Base-by-base conservation (phyloP, 2,797 vertebrate genomes). In the Rhinatrema bivittatum region DNA sequence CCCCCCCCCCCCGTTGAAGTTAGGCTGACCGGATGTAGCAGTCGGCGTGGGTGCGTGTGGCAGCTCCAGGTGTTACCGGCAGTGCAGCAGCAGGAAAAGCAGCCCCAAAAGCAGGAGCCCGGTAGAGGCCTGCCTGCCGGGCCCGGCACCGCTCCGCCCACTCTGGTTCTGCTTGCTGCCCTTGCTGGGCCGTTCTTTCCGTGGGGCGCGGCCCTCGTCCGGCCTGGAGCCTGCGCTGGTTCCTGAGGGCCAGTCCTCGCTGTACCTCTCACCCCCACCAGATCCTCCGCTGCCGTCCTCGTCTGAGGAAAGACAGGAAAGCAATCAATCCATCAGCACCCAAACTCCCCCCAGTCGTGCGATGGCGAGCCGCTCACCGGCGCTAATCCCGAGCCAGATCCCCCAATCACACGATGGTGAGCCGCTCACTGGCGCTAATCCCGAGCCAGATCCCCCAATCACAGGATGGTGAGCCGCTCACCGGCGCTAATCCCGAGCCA, bases 211-310 rank as follows among this genome's bases (percentile, higher is more conserved):
- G 13, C 47, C 52, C 4, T 21, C 22, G 28, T 59, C 30, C 7
- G 32, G 22, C 45, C 37, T 25, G 56, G 57, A 11, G 14, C 42
- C 44, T 30, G 47, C 11, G 45, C 46, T 15, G 46, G 48, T 21
- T 56, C 10, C 19, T 16, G 72, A 86, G 13, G 80, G 83, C 81
- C 80, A 85, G 17, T 92, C 90, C 24, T 90, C 87, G 10, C 77
- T 88, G 52, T 88, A 89, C 37, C 84, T 76, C 13, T 89, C 86
- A 2, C 78, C 79, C 1, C 34, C 60, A 20, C 70, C 71, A 4
- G 74, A 79, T 18, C 67, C 69, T n/a, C 53, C 41, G 1, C 65
- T 67, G 39, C 44, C 49, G 0, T 68, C 72, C 10, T 76, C 74
- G 39, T 71, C 72, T 72, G 33, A 10, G 27, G 3, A 3, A 16